phyloP scores from a whole-genome alignment of 2,797 vertebrate genomes.

The Sparidentex hasta region DNA sequence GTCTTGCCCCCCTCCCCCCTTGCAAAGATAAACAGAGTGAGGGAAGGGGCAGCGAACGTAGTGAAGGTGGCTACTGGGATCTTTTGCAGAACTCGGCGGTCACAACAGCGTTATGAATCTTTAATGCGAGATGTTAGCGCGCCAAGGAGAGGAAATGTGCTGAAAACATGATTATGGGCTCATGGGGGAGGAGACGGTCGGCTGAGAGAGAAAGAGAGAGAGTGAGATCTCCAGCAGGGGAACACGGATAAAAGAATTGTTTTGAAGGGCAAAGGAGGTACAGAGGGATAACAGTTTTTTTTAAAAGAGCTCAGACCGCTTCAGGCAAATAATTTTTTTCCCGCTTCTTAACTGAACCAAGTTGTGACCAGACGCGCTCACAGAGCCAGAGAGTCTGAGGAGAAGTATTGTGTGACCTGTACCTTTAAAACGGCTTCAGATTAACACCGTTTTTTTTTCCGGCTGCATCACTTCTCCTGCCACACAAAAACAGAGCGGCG shows the following conservation, averaged over 20 bases:
- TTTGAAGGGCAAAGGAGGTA: constrained; percentile 65
- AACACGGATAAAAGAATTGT: constrained; percentile 48
- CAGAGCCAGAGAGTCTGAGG: constrained; percentile 6
- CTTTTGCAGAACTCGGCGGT: constrained; percentile 64
- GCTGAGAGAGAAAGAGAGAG: constrained; percentile 41
- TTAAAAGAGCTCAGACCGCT: constrained; percentile 10
- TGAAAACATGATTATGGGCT: constrained; percentile 80
- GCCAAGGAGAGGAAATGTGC: constrained; percentile 77
- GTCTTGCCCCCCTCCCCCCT: constrained; percentile 6
- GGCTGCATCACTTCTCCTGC: constrained; percentile 16
- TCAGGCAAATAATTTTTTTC: constrained; percentile 35
- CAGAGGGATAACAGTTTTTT: constrained; percentile 15
- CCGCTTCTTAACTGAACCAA: neutral
- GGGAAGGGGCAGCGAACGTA: constrained; percentile 43
- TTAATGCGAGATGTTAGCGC: constrained; percentile 74
- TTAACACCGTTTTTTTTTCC: constrained; percentile 20
- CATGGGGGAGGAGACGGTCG: constrained; percentile 61
- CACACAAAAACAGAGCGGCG: constrained; percentile 30
- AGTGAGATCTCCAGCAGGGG: constrained; percentile 35
- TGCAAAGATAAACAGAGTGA: constrained; percentile 53
- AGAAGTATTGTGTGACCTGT: constrained; percentile 18
- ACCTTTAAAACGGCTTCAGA: constrained; percentile 15
- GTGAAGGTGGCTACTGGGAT: constrained; percentile 63
- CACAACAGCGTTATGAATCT: constrained; percentile 77
- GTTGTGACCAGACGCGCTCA: constrained; percentile 6